Evolutionary conservation across 2,888 invertebrate genomes (phyloP).

Genomic region (Herminia tarsipennalis): DNA sequence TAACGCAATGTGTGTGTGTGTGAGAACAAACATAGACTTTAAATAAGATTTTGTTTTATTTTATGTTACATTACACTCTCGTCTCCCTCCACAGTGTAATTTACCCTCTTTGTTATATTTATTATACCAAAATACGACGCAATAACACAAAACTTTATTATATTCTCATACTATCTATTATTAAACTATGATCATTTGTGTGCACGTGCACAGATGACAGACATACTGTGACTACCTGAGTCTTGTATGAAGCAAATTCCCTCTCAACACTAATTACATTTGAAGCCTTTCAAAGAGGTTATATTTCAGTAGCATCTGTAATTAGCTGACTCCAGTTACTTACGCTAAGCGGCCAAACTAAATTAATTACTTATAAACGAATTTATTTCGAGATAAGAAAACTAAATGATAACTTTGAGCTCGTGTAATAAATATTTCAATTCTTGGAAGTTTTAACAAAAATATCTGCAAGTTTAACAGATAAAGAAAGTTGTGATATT

Average conservation of each 20-base stretch:
- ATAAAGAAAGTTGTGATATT: constrained; percentile 40
- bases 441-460: constrained; percentile 25
- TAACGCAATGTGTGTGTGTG: no score
- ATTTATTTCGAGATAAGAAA: constrained; percentile 27
- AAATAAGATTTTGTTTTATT: no score
- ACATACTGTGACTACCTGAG: no score
- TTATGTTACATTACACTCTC: no score
- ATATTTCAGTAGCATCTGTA: constrained; percentile 6
- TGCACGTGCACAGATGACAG: no score
- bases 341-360: not conserved
- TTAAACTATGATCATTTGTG: no score
- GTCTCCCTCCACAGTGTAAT: no score
- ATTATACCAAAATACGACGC: no score
- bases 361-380: constrained; percentile 20
- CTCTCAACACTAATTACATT: constrained; percentile 6
- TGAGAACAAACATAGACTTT: no score
- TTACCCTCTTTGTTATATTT: no score
- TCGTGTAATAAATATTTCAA: constrained; percentile 26
- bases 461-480: constrained; percentile 32
- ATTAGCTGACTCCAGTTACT: not conserved
- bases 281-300: constrained; percentile 2
- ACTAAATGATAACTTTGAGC: constrained; percentile 22
- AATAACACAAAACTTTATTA: no score
- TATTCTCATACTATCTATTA: no score
- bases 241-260: constrained; percentile 3